Evolutionary conservation across 2,113 vertebrate species (phyloP), one percentile per base, ranked within the genome.

Genomic region (Elephas maximus): DNA sequence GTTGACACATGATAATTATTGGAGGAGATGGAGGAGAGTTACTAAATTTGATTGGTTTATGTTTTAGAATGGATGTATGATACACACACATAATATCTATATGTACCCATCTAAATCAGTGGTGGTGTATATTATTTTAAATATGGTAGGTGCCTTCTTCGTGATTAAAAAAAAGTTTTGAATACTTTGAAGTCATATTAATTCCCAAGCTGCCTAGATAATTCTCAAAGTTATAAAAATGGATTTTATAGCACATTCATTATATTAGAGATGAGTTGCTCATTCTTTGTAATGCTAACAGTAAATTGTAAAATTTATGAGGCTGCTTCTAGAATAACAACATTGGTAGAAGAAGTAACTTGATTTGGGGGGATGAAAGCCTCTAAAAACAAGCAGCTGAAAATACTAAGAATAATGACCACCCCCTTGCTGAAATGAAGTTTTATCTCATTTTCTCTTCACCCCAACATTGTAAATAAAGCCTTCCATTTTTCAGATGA

Each of bases 221-320:
- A 92, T 93, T 95, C 76, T 96, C 81, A 81, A 87, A 91, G 78
- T 88, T 92, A 77, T 78, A 92, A 96, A 88, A 91, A 90, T 92
- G 24, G 41, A 92, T 88, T 92, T 85, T 76, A 74, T 88, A 97
- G 82, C 45, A 84, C 67, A 92, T 96, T 90, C 1, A 67, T 93
- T 81, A n/a, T 84, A 60, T 92, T 92, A 92, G 77, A 94, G 78
- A 96, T 93, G 93, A 93, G 86, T 74, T 97, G 69, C 86, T 90
- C 60, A 77, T 96, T 91, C 85, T 96, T 87, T 90, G 82, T 93
- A 94, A 94, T 92, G 83, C 88, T 95, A 97, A 88, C 26, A 95
- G 87, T 82, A 94, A 95, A 96, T 69, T 93, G 53, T 93, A 91
- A 97, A 97, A 96, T 93, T 97, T 90, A 96, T 97, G 91, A 93